Base-by-base conservation (phyloP, 2,888 invertebrate species). In the Gerosis bhagava region DNA sequence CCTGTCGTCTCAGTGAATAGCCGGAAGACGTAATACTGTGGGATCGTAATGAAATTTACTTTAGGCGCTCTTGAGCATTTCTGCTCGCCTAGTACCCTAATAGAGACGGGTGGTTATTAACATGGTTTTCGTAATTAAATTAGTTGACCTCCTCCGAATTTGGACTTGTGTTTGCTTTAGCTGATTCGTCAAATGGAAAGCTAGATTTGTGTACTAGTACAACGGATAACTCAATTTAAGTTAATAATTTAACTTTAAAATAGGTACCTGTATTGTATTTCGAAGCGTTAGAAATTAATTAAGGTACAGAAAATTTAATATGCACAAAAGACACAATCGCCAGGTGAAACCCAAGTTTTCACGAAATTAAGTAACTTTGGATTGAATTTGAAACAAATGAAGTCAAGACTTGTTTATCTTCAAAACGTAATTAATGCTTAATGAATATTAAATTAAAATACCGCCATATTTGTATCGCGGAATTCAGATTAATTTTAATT, bases 11-110 rank as follows among this genome's bases (percentile, higher is more conserved):
- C 37, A 21, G 37, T 46, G 49, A 56, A 54, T 49, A 41, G 47
- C 28, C 36, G 37, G 39, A 47, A 46, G 39, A 46, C 25, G 39
- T 37, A 45, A 46, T 46, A 39, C 46, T 25, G 26, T 37, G 50
- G 52, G 47, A 39, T 47, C 40, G 22, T 49, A 56, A 57, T 57
- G 53, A 42, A 48, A 55, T 56, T 53, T 50, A 51, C 39, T 40
- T 40, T 42, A 36, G 46, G 11, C 39, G 36, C 51, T 51, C 48
- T 43, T 29, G 36, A 29, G 25, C 31, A 28, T 34, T 44, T 46
- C 49, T 56, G 35, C 31, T 34, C 28, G 34, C 51, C 39, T 47
- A 34, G 47, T 47, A 43, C 37, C 32, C 46, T 40, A 35, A 43
- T 32, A 42, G 36, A 37, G 25, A 29, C 19, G 46, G 25, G 39